Evolutionary conservation across 2,797 vertebrate species (phyloP), one percentile per base, ranked within the genome.

Genomic region (Hoplostethus atlanticus): DNA sequence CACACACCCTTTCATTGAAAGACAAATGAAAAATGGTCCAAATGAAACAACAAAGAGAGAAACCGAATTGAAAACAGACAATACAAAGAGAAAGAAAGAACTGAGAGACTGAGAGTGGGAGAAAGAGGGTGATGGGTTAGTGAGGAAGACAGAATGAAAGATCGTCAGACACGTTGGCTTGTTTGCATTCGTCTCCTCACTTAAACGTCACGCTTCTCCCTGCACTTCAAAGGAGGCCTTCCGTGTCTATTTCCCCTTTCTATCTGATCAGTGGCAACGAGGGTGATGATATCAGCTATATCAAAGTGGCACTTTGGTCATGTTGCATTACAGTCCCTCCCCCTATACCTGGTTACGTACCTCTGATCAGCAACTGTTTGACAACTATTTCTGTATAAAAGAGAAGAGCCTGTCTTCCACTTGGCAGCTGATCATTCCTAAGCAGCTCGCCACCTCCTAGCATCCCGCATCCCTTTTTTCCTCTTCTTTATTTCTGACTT

Each of bases 281-380:
- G 87, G 80, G 75, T 91, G 88, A 91, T 75, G 77, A 85, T 82
- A 86, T 69, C 83, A 83, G 78, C 79, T 21, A 77, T 94, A 94
- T 95, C 93, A 95, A 94, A 94, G 93, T 92, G 83, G 76, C 84
- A 90, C 91, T 94, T 92, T 92, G 93, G 93, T 94, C 94, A 92
- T 87, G 90, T 93, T 85, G 87, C 87, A 91, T 93, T 93, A 93
- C 66, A 71, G 68, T 47, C 73, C 88, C 89, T 86, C 87, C 89
- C 82, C 79, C 82, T 90, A 81, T 75, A 84, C 85, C 87, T 92
- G 85, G 79, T 87, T 85, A 77, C 85, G 80, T 86, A 79, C 79
- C 85, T 88, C 84, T 93, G 88, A 95, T 94, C 93, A 93, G 79
- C 53, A 60, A 91, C 84, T 93, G 93, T 94, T 94, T 92, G 91